Evolutionary conservation across 1,140 invertebrate species (phyloP).

Genomic region (Hylaeus anthracinus): DNA sequence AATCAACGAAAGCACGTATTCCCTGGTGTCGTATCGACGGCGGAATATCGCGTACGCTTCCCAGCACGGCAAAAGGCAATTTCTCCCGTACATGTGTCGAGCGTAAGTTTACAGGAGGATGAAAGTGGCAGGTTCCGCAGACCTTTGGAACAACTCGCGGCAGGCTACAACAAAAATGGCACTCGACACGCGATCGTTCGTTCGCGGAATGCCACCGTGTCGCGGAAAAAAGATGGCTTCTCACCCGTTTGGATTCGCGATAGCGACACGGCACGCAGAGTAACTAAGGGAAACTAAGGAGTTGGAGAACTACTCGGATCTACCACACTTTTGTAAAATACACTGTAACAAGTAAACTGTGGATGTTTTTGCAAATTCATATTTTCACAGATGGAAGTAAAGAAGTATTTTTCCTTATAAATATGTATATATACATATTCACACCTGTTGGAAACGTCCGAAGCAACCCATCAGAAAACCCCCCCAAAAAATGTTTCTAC

Average conservation of each 20-base stretch:
- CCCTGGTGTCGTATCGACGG: background rate
- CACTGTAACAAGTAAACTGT: too few relatives aligned
- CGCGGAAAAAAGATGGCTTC: slow-evolving; percentile 12
- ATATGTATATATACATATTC: too few relatives aligned
- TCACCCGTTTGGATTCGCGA: slow-evolving; percentile 19
- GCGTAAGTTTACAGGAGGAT: background rate
- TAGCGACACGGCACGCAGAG: slow-evolving; percentile 3
- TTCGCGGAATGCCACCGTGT: slow-evolving; percentile 18
- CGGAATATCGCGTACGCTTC: background rate
- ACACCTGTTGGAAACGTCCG: too few relatives aligned
- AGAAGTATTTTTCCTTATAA: too few relatives aligned
- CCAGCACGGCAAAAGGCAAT: slow-evolving; percentile 30
- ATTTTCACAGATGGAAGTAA: too few relatives aligned
- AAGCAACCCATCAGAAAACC: too few relatives aligned
- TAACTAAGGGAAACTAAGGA: too few relatives aligned
- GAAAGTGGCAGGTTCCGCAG: slow-evolving; percentile 20
- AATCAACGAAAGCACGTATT: background rate
- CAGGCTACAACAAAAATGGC: slow-evolving; percentile 19
- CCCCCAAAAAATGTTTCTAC: too few relatives aligned
- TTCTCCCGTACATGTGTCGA: slow-evolving; percentile 28
- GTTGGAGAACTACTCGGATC: too few relatives aligned
- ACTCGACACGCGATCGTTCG: slow-evolving; percentile 44
- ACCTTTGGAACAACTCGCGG: slow-evolving; percentile 30
- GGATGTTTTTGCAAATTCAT: too few relatives aligned
- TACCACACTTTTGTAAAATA: too few relatives aligned